Base-by-base conservation (phyloP, 2,113 vertebrate species). In the Speoplatyrhinus poulsoni region DNA sequence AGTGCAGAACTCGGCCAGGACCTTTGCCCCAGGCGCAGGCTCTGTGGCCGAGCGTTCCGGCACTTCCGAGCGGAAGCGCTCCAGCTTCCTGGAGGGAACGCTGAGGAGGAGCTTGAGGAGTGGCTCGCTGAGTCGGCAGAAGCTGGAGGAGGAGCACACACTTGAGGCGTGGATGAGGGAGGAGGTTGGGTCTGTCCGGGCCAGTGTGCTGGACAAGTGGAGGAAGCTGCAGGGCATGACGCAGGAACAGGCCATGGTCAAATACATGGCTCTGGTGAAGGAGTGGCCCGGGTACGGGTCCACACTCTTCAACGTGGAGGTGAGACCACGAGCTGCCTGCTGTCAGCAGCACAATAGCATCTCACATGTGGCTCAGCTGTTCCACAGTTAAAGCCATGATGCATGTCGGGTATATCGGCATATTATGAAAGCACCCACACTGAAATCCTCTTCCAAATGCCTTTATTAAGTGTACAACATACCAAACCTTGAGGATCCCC, bases 271-370 rank as follows among this genome's bases (percentile, higher is more conserved):
- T 5, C 72, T 98, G 87, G 94, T 96, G 77, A 95, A 94, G 86
- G 98, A 98, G 84, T 99, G 98, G 98, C 92, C 95, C 10, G 97
- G 98, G 3, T 98, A 99, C 6, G 97, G 98, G 1, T 97, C 96
- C 56, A 97, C 96, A 0, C 94, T 99, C 67, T 99, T 99, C 62
- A 95, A 95, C 0, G 96, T 97, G 7, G 96, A 99, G 95, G 98
- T 98, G 76, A 95, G 93, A 13, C 12, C 15, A 13, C 7, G 5
- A 41, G 5, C 36, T 6, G 3, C 36, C 36, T 41, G 36, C 7
- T 6, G 36, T 41, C 36, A 6, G 36, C 36, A 41, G 7, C 36
- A 6, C 4, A 5, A 41, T 41, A 41, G 36, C 36, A 41, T 41
- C 36, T 41, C 4, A 41, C 36, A 41, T 41, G 36, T 8, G 7